Percentiles rank a stretch among this genome's conserved stretches.
Evolutionary conservation across 2,797 vertebrate species (phyloP).

Genomic region (Tamandua tetradactyla): DNA sequence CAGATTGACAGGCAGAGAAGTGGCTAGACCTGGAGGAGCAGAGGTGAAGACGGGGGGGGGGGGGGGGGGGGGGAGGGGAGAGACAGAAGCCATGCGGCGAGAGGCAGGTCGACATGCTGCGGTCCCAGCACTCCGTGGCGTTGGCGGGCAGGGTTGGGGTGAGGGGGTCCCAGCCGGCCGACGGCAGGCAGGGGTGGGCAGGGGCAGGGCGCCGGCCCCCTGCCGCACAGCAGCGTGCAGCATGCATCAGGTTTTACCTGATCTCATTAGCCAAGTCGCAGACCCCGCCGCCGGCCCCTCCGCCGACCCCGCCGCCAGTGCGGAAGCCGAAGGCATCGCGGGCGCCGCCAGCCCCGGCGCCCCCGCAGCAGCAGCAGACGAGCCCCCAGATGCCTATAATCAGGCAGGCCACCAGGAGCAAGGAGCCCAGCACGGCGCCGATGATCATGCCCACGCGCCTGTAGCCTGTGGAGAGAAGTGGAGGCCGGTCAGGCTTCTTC

Average conservation of each 20-base stretch:
- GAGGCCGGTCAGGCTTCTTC: background rate
- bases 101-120: conserved; percentile 65
- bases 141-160: conserved; percentile 58
- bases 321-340: conserved; percentile 67
- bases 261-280: conserved; percentile 90
- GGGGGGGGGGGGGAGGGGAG: background rate
- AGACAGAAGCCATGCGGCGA: conserved; percentile 56
- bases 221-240: conserved; percentile 56
- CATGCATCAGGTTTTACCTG: conserved; percentile 84
- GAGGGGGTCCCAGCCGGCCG: conserved; percentile 58
- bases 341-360: conserved; percentile 51
- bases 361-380: conserved; percentile 90
- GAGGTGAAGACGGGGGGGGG: background rate
- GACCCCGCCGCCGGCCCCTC: conserved; percentile 81
- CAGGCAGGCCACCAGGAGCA: conserved; percentile 90
- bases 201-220: conserved; percentile 65
- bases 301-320: background rate
- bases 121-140: conserved; percentile 69
- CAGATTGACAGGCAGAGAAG: background rate
- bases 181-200: conserved; percentile 65
- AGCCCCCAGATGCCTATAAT: conserved; percentile 92
- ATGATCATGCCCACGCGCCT: conserved; percentile 89
- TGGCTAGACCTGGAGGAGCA: background rate
- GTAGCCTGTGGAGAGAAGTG: conserved; percentile 81
- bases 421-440: conserved; percentile 90